Conservation (phyloP, 2,113 vertebrate genomes). For the Struthio camelus region DNA sequence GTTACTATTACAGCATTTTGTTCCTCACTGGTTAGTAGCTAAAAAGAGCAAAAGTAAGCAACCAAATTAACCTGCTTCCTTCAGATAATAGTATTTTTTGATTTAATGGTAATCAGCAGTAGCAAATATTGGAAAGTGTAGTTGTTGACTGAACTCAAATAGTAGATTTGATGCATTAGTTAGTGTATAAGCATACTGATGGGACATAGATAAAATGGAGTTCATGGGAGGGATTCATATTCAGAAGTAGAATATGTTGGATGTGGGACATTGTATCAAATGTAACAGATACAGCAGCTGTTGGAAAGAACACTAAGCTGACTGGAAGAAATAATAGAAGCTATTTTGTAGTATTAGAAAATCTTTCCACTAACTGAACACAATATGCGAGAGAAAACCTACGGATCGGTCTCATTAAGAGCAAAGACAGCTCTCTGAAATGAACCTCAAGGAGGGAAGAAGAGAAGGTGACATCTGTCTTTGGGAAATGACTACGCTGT, state of each 20-base stretch:
- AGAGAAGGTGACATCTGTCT: conserved; percentile 58
- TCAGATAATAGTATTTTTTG: background rate
- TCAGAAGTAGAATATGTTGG: background rate
- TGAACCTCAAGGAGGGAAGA: conserved; percentile 68
- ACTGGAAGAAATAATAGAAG: background rate
- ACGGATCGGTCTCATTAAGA: conserved; percentile 70
- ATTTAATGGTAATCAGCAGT: background rate
- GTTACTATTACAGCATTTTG: background rate
- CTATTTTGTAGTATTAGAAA: conserved; percentile 54
- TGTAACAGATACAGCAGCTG: conserved; percentile 19
- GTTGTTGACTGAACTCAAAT: conserved; percentile 12
- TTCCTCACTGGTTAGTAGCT: background rate
- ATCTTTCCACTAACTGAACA: conserved; percentile 67
- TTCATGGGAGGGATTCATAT: background rate
- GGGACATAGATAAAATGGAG: background rate
- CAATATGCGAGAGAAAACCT: conserved; percentile 63
- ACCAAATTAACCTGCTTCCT: background rate
- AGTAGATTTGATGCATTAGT: conserved; percentile 10
- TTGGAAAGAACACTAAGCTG: conserved; percentile 35
- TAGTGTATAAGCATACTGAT: background rate
- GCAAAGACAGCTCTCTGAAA: conserved; percentile 66
- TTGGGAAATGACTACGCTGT: conserved; percentile 50
- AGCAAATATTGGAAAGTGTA: conserved; percentile 27
- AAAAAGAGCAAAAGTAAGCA: background rate
- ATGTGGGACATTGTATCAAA: background rate